Evolutionary conservation across 1,140 invertebrate genomes (phyloP), one percentile per base, ranked within the genome.

Genomic region (Triops cancriformis): DNA sequence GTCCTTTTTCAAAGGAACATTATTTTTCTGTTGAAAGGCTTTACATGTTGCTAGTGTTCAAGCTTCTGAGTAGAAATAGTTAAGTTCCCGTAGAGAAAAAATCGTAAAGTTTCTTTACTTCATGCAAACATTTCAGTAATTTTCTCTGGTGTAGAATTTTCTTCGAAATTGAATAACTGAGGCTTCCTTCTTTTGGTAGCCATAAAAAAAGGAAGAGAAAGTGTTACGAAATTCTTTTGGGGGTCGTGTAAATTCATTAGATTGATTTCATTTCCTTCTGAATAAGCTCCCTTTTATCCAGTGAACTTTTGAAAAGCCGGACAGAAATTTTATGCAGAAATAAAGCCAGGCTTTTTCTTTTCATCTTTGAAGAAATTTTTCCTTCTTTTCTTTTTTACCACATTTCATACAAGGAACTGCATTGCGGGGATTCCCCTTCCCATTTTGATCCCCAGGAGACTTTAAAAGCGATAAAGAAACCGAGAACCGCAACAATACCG

Each of bases 401-500:
- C 51, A 64, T n/a, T 18, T 64, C 18, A n/a, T 6, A 23, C 10
- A 64, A 14, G 51, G 51, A 64, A 9, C 51, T 23, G 51, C 51
- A 64, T 64, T 64, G 51, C 51, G 51, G 51, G 51, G 23, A 18
- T 64, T 64, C 18, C 18, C 51, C 51, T 37, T 37, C 51, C 51
- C 51, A 6, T 23, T 64, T 64, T 23, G 14, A 23, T 64, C 51
- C n/a, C 51, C 18, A 18, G 51, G n/a, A 64, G 51, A 64, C 18
- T 64, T 64, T 37, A 37, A 64, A 23, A 64, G 0, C 51, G 51
- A 64, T 64, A 64, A 64, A 64, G 51, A 64, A 23, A 64, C 14
- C 51, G 18, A 64, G 51, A n/a, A 64, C 51, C 51, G 51, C n/a
- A 64, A 64, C 51, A 64, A 64, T 64, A 64, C 51, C 51, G 23